Conservation (phyloP, 2,113 vertebrate species). For the Xiphorhynchus elegans region DNA sequence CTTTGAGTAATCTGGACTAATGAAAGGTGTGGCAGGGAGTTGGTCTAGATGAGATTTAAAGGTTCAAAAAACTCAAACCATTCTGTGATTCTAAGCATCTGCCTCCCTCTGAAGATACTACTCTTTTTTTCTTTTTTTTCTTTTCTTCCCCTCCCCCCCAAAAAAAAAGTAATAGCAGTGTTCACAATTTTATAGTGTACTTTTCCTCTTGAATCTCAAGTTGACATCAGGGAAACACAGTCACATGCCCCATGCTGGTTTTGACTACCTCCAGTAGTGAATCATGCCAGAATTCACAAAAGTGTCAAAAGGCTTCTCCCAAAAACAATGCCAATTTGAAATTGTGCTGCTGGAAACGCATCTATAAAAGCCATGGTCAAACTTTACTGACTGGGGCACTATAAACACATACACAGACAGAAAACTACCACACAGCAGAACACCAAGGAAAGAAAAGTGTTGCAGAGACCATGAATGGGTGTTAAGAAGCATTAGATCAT, state of each 20-base stretch:
- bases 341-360: neutral
- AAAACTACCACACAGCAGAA: neutral
- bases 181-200: neutral
- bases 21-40: fast-evolving
- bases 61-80: neutral
- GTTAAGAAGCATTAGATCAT: neutral
- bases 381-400: neutral
- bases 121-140: neutral
- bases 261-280: neutral
- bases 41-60: neutral
- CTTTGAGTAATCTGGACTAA: neutral
- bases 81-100: neutral
- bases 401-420: neutral
- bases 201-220: neutral
- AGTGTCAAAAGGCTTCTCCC: neutral
- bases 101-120: neutral
- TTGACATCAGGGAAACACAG: neutral
- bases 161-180: neutral
- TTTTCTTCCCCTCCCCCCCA: too few relatives aligned
- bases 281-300: neutral
- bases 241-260: neutral
- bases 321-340: neutral
- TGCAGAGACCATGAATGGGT: neutral
- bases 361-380: neutral
- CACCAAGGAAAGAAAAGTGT: neutral